Conservation (phyloP, 2,888 invertebrate genomes). For the Aspidapion aeneum region DNA sequence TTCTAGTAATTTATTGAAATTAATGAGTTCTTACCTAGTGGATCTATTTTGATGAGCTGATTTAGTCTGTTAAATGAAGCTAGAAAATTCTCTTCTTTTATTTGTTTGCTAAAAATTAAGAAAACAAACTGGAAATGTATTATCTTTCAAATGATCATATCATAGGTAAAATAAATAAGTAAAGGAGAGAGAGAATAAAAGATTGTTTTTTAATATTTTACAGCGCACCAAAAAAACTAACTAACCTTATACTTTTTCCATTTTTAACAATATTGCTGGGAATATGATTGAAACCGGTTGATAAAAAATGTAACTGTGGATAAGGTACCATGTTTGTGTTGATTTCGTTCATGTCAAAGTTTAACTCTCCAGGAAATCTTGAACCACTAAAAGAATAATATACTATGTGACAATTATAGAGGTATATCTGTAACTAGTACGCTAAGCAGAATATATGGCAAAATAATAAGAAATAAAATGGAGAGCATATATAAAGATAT, state of each 20-base stretch:
- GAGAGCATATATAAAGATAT: too few species aligned
- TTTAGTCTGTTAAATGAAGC: slow-evolving; percentile 48
- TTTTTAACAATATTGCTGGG: slow-evolving; percentile 12
- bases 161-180: too few species aligned
- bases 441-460: too few species aligned
- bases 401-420: too few species aligned
- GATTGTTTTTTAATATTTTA: too few species aligned
- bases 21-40: slow-evolving; percentile 39
- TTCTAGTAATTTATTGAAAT: too few species aligned
- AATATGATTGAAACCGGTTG: slow-evolving; percentile 50
- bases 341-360: slow-evolving; percentile 55
- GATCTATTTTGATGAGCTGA: slow-evolving; percentile 51
- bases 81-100: slow-evolving; percentile 49
- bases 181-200: too few species aligned
- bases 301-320: slow-evolving; percentile 52
- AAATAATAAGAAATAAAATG: too few species aligned
- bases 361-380: slow-evolving; percentile 54
- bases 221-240: too few species aligned
- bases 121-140: too few species aligned
- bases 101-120: slow-evolving; percentile 41
- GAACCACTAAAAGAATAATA: slow-evolving; percentile 50
- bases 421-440: too few species aligned
- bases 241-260: slow-evolving; percentile 14
- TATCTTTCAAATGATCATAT: too few species aligned
- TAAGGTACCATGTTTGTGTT: slow-evolving; percentile 55